Conservation (phyloP, 1,140 invertebrate species). For the Drosophila punjabiensis region DNA sequence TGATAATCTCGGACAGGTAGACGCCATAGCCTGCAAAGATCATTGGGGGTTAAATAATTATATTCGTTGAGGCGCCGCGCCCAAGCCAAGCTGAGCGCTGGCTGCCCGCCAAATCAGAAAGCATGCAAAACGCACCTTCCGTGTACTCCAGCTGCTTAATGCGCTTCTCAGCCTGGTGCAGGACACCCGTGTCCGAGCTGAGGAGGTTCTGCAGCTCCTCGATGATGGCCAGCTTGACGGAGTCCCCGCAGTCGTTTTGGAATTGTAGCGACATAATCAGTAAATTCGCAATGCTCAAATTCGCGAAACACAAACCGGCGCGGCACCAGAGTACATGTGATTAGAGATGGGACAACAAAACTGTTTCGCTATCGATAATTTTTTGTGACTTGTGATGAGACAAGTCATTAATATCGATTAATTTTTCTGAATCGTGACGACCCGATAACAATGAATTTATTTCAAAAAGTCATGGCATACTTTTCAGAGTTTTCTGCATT, state of each 20-base stretch:
- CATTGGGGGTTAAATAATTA: not conserved
- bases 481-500: not conserved
- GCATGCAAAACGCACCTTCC: constrained; percentile 67
- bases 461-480: not conserved
- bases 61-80: not conserved
- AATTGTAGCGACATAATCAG: constrained; percentile 71
- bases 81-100: constrained; percentile 12
- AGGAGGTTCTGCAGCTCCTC: constrained; percentile 83
- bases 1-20: constrained; percentile 90
- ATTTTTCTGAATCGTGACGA: too few species aligned
- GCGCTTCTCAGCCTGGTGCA: constrained; percentile 73
- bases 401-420: too few species aligned
- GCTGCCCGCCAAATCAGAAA: constrained; percentile 51
- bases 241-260: constrained; percentile 77
- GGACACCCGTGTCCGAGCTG: constrained; percentile 68
- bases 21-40: constrained; percentile 89
- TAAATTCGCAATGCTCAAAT: constrained; percentile 29
- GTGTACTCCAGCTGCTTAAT: constrained; percentile 83
- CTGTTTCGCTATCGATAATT: too few species aligned
- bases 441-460: not conserved
- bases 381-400: too few species aligned
- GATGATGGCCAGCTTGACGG: constrained; percentile 80
- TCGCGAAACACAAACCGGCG: constrained; percentile 37
- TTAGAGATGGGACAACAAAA: not conserved
- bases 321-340: constrained; percentile 25